phyloP scores from a whole-genome alignment of 2,113 vertebrate genomes.

The Ceyx melanurus region DNA sequence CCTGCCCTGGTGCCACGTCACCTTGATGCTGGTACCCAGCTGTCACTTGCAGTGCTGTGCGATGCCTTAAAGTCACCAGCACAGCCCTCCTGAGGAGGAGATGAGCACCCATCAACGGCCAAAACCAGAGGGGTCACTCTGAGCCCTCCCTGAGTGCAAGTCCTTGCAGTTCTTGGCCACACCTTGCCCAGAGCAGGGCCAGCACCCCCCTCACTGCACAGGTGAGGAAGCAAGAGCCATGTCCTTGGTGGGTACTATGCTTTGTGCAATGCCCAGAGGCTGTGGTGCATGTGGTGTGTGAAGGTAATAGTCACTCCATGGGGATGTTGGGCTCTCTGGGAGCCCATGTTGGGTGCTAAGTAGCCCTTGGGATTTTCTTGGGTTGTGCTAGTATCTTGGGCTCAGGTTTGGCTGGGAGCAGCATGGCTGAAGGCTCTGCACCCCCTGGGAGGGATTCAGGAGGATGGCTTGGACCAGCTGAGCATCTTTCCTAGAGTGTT shows the following conservation, averaged over 20 bases:
- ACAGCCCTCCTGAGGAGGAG: not conserved
- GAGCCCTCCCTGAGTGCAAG: not conserved
- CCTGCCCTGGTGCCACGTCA: not conserved
- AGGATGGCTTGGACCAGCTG: not conserved
- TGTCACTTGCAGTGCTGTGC: not conserved
- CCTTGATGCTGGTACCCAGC: not conserved
- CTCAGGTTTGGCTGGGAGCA: not conserved
- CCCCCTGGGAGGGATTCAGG: fast-evolving
- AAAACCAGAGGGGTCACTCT: not conserved
- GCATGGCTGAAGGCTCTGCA: not conserved
- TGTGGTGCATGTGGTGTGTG: fast-evolving
- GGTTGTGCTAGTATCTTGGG: not conserved
- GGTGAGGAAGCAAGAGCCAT: not conserved
- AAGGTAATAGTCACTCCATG: fast-evolving
- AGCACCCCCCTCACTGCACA: not conserved
- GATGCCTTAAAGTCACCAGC: not conserved
- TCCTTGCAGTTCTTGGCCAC: not conserved
- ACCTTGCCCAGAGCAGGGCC: not conserved
- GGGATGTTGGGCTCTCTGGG: not conserved
- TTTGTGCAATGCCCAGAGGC: not conserved
- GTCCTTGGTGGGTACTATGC: not conserved
- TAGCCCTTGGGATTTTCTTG: not conserved
- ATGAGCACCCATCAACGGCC: not conserved
- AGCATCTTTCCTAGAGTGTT: not conserved
- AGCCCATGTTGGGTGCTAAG: fast-evolving